Evolutionary conservation across 2,113 vertebrate genomes (phyloP), one percentile per base, ranked within the genome.

Genomic region (Galemys pyrenaicus): DNA sequence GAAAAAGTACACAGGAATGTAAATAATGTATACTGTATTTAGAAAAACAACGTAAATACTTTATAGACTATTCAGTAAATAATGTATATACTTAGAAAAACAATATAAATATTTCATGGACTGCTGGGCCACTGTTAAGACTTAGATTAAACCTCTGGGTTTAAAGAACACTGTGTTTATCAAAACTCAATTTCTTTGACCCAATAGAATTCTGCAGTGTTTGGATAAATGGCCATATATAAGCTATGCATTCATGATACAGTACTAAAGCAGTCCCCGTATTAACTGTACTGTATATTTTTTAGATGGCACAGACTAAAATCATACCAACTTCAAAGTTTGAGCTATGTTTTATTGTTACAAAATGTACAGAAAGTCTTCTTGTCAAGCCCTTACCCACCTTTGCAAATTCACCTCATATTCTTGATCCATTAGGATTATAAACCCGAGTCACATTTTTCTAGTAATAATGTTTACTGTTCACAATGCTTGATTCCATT

Each of bases 51-150:
- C 0, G 96, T 97, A 97, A 97, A 97, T 97, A 95, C 96, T 97
- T 97, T 95, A 97, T 96, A 95, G 87, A 96, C 90, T 94, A 30
- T 94, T 97, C 92, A 87, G 96, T 97, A 97, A 97, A 97, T 97
- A 97, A 97, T 97, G 96, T 96, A 97, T 97, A 97, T 96, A 95
- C 96, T 96, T 97, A 97, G 96, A 95, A 96, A 97, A 96, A 96
- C 95, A 97, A 67, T 89, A 92, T 97, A 95, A 97, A 97, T 97
- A 96, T 97, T 97, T 97, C 85, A 97, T 96, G 39, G 77, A 46
- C 87, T 94, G 17, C 92, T 92, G 93, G 83, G 87, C 93, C 60
- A 91, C 93, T 91, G 90, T 96, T 96, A 97, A 97, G 90, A 65
- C 82, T 88, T 62, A 95, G 85, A 97, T 97, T 97, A 97, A 96